Evolutionary conservation across 2,797 vertebrate genomes (phyloP).

Genomic region (Euphonia xanthogaster): DNA sequence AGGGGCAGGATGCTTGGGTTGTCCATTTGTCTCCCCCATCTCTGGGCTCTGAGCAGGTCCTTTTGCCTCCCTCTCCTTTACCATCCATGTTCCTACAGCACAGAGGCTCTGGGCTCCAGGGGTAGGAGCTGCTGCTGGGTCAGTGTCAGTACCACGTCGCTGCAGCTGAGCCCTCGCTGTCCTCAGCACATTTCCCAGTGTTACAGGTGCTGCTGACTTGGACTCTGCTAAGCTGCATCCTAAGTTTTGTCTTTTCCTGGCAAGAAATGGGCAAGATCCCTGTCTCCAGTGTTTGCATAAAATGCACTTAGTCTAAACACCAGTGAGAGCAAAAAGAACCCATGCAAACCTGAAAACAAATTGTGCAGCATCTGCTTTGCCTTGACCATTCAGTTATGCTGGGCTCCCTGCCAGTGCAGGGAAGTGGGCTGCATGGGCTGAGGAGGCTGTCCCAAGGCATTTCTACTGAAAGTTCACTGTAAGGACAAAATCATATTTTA

Average conservation of each 20-base stretch:
- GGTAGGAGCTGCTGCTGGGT: neutral
- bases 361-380: neutral
- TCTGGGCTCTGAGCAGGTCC: neutral
- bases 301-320: neutral
- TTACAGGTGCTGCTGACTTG: neutral
- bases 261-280: neutral
- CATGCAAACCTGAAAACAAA: neutral
- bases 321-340: neutral
- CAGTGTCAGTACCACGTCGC: neutral
- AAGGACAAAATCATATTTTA: neutral
- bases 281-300: neutral
- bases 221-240: neutral
- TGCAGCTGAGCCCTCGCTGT: neutral
- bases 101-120: neutral
- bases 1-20: neutral
- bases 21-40: neutral
- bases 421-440: neutral
- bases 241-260: neutral
- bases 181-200: neutral
- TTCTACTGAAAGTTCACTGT: neutral
- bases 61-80: neutral
- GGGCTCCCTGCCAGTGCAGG: neutral
- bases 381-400: neutral
- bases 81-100: accelerated
- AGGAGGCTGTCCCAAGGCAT: neutral